Evolutionary conservation across 2,797 vertebrate genomes (phyloP).

Genomic region (Oreochromis mossambicus): DNA sequence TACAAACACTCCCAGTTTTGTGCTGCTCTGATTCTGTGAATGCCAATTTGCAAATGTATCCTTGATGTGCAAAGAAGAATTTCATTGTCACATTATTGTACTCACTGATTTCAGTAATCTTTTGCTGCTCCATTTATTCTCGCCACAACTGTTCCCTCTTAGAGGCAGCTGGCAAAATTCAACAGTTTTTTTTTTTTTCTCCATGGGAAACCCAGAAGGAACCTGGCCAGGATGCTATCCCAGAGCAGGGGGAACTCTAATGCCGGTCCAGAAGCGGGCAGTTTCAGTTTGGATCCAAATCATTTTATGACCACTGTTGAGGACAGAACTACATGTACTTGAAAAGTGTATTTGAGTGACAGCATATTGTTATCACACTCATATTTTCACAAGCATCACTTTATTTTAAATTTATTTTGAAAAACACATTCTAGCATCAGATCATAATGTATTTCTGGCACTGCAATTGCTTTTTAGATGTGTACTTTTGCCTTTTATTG

Average conservation of each 20-base stretch:
- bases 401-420: neutral
- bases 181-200: neutral
- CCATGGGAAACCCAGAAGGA: neutral
- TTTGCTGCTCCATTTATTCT: constrained; percentile 8
- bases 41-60: constrained; percentile 30
- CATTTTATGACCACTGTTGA: neutral
- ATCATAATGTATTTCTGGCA: neutral
- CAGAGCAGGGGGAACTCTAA: neutral
- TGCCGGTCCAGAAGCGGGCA: neutral
- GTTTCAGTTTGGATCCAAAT: constrained; percentile 1
- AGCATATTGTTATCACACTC: neutral
- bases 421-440: neutral
- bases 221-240: neutral
- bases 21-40: constrained; percentile 13
- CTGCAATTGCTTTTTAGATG: neutral
- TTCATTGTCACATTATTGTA: constrained; percentile 16
- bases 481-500: neutral
- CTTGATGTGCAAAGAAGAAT: constrained; percentile 15
- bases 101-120: constrained; percentile 16
- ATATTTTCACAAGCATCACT: neutral
- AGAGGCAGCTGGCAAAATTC: neutral
- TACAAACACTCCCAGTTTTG: constrained; percentile 19
- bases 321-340: neutral
- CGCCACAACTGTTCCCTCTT: neutral
- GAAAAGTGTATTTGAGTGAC: neutral